Evolutionary conservation across 2,797 vertebrate genomes (phyloP).

Genomic region (Linurgus olivaceus): DNA sequence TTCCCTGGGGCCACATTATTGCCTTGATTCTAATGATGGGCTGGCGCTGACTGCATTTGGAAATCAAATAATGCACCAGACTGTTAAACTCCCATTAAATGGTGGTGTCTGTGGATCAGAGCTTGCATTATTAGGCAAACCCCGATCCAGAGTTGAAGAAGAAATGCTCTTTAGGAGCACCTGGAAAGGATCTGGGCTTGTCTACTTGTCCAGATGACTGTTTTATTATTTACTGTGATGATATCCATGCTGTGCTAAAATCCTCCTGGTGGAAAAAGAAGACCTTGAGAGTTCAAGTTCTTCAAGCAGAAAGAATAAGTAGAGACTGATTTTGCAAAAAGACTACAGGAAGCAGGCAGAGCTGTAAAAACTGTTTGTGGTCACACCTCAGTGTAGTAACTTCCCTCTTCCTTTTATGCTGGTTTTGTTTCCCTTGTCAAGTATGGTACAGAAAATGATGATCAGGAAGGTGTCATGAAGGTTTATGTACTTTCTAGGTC

Average conservation of each 20-base stretch:
- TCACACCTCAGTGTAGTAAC: neutral
- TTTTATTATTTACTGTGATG: neutral
- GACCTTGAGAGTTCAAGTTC: neutral
- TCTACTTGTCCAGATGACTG: neutral
- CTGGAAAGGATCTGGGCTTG: neutral
- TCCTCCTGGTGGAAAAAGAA: neutral
- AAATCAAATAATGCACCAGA: constrained; percentile 49
- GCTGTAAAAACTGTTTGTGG: neutral
- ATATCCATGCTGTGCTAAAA: neutral
- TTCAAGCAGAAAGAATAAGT: neutral
- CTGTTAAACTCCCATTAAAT: constrained; percentile 46
- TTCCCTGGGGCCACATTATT: constrained; percentile 19
- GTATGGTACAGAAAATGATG: neutral
- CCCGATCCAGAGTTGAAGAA: neutral
- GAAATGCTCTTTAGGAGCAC: neutral
- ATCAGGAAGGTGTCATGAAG: neutral
- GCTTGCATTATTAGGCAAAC: neutral
- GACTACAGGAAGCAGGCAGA: neutral
- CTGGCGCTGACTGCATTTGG: neutral
- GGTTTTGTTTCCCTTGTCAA: neutral
- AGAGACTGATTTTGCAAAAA: neutral
- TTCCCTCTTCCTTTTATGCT: neutral
- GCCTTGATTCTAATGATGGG: constrained; percentile 24
- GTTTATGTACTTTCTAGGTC: neutral
- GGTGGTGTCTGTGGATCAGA: neutral